Percentiles rank a stretch among this genome's conserved stretches.
phyloP scores from a whole-genome alignment of 1,140 invertebrate genomes.

The Lasioglossum albipes region DNA sequence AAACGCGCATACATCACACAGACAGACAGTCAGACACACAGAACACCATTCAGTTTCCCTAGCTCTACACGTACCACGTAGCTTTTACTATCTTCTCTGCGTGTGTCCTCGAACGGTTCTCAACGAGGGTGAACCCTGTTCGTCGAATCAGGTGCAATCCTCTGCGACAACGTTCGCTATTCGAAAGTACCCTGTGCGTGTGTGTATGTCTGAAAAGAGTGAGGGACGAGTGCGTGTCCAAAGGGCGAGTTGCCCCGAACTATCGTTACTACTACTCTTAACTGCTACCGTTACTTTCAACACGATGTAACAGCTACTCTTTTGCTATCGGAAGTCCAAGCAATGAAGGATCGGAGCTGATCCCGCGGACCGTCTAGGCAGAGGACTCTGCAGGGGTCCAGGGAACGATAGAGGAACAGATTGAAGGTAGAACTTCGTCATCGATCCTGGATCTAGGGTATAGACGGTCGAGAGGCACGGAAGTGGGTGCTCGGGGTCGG shows the following conservation, averaged over 20 bases:
- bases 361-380: background rate
- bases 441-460: background rate
- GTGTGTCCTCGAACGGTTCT: constrained; percentile 48
- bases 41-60: constrained; percentile 41
- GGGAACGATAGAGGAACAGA: background rate
- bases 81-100: constrained; percentile 53
- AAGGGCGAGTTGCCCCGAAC: constrained; percentile 16
- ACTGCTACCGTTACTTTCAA: constrained; percentile 36
- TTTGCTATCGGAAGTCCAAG: constrained; percentile 34
- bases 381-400: background rate
- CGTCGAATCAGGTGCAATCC: too few species aligned
- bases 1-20: too few species aligned
- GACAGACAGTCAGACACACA: too few species aligned
- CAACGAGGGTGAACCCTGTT: background rate
- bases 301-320: constrained; percentile 33
- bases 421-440: background rate
- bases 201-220: too few species aligned
- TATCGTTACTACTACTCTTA: constrained; percentile 48
- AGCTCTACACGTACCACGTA: constrained; percentile 48
- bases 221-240: constrained; percentile 21
- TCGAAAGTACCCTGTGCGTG: constrained; percentile 40
- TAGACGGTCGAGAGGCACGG: background rate
- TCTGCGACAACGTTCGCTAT: constrained; percentile 15
- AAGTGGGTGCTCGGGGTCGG: constrained; percentile 5
- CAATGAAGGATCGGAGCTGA: background rate